These are phyloP conservation scores for Cyanistes caeruleus DNA, from an alignment of 2,113 vertebrate species.

Conservation along the genomic window DNA sequence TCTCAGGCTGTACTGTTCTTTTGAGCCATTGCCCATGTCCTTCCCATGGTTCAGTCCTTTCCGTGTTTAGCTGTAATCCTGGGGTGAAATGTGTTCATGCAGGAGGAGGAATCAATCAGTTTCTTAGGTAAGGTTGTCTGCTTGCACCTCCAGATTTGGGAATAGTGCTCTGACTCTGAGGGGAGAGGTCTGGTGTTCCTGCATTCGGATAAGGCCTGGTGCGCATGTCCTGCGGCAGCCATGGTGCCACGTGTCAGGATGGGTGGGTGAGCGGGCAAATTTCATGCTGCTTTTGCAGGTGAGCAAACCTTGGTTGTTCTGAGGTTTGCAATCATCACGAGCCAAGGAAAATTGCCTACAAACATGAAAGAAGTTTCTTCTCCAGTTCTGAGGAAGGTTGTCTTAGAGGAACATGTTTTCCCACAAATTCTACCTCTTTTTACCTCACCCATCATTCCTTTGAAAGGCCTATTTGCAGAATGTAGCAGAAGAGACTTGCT, in stretches of 20 bases:
- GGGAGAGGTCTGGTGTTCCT: background rate
- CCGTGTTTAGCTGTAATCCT: background rate
- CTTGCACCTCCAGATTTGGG: background rate
- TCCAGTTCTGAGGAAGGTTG: constrained; percentile 4
- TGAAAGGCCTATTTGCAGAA: background rate
- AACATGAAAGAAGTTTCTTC: background rate
- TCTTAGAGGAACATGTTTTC: background rate
- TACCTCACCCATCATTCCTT: background rate
- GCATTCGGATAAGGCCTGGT: background rate
- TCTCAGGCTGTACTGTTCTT: background rate
- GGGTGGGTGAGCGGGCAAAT: background rate
- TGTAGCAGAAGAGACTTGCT: background rate
- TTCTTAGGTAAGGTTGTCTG: background rate
- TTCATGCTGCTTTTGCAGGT: constrained; percentile 5
- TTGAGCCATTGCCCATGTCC: background rate
- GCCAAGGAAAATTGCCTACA: background rate
- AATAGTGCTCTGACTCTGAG: background rate
- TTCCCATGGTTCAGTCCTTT: background rate
- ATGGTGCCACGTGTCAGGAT: background rate
- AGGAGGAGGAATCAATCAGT: background rate
- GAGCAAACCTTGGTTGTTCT: background rate
- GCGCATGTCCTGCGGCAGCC: fast-evolving
- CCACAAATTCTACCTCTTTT: background rate
- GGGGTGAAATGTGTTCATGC: background rate
- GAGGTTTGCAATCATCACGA: background rate